Evolutionary conservation across 2,888 invertebrate species (phyloP), one percentile per base, ranked within the genome.

Genomic region (Plutella xylostella): DNA sequence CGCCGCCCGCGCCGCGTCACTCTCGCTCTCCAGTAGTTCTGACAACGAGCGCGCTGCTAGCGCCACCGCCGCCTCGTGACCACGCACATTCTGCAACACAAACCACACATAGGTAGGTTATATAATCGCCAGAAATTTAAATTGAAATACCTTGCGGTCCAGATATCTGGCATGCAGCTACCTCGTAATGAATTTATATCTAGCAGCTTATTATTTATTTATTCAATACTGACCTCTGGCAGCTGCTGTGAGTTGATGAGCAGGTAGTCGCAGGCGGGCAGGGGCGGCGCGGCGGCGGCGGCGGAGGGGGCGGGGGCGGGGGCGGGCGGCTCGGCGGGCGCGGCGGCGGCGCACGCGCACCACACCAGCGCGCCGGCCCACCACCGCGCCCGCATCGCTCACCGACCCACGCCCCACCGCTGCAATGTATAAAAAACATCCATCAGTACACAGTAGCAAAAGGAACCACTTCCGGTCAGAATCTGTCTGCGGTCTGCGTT

Each of bases 1-100:
- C 53, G 77, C 78, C 56, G 75, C 72, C 43, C 75, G 79, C 43
- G 63, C 72, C 44, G 74, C 73, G 54, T 33, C 25, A 9, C 25
- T 9, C 25, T 7, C 25, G 40, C 72, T 71, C 51, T 76, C 78
- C 46, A 84, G 77, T 55, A 85, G 59, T 56, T 80, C 82, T 39
- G 78, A 76, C 37, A 84, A 63, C 33, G 80, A 73, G n/a, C 78
- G 75, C 48, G 82, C 79, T 33, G 80, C 75, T 54, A 82, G 77
- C 20, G 70, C 66, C 38, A 65, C 77, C 9, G 76, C 72, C 41
- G 80, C 76, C 56, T 84, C 80, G 55, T 82, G 72, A 38, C 78
- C 78, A 4, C 73, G 69, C 12, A 68, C 63, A 47, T 84, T 78
- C 83, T 84, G 64, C 4, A 51, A 50, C 15, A 14, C 6, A 25